phyloP scores from a whole-genome alignment of 92 coral and sea anemone genomes.

The Porites cylindrica region DNA sequence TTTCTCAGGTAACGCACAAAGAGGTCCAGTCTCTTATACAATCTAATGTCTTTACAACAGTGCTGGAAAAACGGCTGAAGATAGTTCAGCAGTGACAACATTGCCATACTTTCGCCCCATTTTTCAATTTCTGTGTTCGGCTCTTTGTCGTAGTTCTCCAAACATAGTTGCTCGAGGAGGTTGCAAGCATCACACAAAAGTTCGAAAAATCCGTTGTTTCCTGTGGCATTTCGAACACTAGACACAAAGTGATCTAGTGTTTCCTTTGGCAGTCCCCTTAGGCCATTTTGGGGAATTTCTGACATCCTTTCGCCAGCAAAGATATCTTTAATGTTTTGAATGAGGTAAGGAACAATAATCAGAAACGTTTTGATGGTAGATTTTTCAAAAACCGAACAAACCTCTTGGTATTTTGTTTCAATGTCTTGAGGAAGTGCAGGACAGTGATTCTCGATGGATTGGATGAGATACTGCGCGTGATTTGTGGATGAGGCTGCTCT shows the following conservation, averaged over 20 bases:
- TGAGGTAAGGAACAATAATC: background rate
- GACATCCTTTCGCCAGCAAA: background rate
- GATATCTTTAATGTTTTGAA: background rate
- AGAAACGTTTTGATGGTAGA: background rate
- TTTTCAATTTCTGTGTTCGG: too few species aligned
- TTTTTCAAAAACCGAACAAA: background rate
- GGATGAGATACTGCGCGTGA: background rate
- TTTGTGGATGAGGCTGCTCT: too few species aligned
- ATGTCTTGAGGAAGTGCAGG: background rate
- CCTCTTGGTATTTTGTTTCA: background rate
- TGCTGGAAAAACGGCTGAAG: background rate
- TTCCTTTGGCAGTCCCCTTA: conserved; percentile 1
- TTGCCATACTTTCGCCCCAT: too few species aligned
- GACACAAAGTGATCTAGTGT: background rate
- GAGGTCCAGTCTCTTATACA: too few species aligned
- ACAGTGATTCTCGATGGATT: background rate
- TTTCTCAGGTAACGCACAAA: too few species aligned
- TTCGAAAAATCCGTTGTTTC: background rate
- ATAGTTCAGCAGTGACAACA: too few species aligned
- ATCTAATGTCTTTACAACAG: background rate
- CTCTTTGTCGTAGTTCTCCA: background rate
- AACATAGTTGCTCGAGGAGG: background rate
- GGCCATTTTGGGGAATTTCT: background rate
- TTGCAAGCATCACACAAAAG: background rate
- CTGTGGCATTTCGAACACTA: background rate